Conservation (phyloP, 92 coral and sea anemone species). For the Micromussa lordhowensis region DNA sequence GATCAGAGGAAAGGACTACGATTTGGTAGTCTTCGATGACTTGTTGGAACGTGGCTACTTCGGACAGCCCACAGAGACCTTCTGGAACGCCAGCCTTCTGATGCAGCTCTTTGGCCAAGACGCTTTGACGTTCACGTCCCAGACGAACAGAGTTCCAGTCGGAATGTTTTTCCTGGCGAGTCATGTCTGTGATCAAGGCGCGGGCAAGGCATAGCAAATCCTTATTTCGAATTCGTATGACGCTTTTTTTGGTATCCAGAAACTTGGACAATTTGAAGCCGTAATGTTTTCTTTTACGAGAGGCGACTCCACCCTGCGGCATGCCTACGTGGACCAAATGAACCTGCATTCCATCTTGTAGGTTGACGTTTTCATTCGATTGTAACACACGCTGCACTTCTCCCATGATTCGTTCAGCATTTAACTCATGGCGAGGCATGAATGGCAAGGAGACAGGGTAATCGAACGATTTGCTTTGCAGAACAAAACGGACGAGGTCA, state of each 20-base stretch:
- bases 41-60: conserved; percentile 1
- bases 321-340: too few relatives aligned
- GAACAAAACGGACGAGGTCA: conserved; percentile 13
- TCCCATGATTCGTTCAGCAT: conserved; percentile 5
- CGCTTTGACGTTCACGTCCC: too few relatives aligned
- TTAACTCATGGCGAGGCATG: conserved; percentile 26
- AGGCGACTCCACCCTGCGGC: too few relatives aligned
- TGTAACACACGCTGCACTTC: not conserved
- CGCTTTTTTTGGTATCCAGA: not conserved
- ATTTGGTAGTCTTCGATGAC: conserved; percentile 11
- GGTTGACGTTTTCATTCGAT: too few relatives aligned
- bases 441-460: conserved; percentile 19
- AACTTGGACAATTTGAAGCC: not conserved
- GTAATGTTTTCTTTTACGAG: too few relatives aligned
- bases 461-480: too few relatives aligned
- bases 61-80: conserved; percentile 32
- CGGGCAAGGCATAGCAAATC: too few relatives aligned
- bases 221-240: conserved; percentile 24
- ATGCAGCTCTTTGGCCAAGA: conserved; percentile 26
- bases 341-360: too few relatives aligned
- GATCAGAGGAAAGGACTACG: conserved; percentile 18
- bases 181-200: not conserved
- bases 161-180: not conserved
- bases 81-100: conserved; percentile 29
- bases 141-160: not conserved